Evolutionary conservation across 2,888 invertebrate genomes (phyloP), one percentile per base, ranked within the genome.

Genomic region (Athalia rosae): DNA sequence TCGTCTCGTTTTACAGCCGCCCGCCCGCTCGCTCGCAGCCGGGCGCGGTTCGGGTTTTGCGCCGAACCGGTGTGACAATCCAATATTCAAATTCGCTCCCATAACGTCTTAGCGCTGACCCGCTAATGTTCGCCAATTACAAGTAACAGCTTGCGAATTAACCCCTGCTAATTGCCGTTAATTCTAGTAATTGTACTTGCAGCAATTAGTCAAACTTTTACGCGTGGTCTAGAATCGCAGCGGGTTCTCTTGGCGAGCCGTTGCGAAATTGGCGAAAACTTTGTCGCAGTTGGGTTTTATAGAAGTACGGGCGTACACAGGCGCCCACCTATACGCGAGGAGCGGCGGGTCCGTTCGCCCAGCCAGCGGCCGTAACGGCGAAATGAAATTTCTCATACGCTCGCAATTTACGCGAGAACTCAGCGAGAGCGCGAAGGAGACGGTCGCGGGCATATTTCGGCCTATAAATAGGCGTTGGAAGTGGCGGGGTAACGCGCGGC

Each of bases 121-220:
- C 83, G 87, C 85, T 86, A 87, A 86, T 83, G 84, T 82, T 81
- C 81, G 82, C 81, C 86, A 86, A 86, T 87, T 86, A 83, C 82
- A 82, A 84, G 80, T 84, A 85, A 84, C 86, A 83, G 83, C 82
- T 77, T 79, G 85, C 84, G 83, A 87, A 88, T 88, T 87, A 87
- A 88, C 86, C 87, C 81, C 82, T 82, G 79, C 82, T 87, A 87
- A 88, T 88, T 86, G 85, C 84, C 80, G 82, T 84, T 85, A 88
- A 88, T 89, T 87, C 83, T 81, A 76, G 83, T 87, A 87, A 88
- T 87, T 85, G 84, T 84, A 81, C 82, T 83, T 82, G 79, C 79
- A 79, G 80, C 87, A 83, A 87, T 87, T 85, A 87, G 83, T 84
- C 83, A 83, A 87, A 88, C 85, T 85, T 88, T 87, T 85, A 81